Evolutionary conservation across 2,113 vertebrate genomes (phyloP), one percentile per base, ranked within the genome.

Genomic region (Neogobius melanostomus): DNA sequence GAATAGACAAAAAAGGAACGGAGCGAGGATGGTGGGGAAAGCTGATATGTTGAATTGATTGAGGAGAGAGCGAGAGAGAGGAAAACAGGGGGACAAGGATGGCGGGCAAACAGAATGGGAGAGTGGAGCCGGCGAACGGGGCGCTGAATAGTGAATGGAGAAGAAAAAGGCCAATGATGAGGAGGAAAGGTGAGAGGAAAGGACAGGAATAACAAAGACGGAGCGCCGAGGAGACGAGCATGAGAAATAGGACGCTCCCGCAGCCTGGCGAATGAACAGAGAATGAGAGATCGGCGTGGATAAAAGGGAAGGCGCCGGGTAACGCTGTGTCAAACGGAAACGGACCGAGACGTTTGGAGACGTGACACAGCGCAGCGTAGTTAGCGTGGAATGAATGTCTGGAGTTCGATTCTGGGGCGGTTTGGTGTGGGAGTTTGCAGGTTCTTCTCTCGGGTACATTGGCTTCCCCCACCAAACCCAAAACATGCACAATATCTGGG

Each of bases 201-300:
- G 72, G 62, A 54, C 69, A 49, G 16, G 79, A 84, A 81, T 78
- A 64, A 67, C 66, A 75, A 84, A 66, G 73, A 77, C n/a, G 28
- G 4, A 48, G 28, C 60, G 51, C 0, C 12, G 63, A 59, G 62
- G 69, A 28, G 72, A 71, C 68, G 47, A 50, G 72, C 77, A 82
- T 80, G 54, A 64, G 46, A 69, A 86, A 65, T 43, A 56, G 57
- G 28, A 68, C 12, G 28, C 15, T 21, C 48, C 47, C 46, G n/a
- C 10, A 43, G n/a, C 43, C 28, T 11, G 7, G 11, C 15, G 57
- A 64, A 28, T 45, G 71, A 45, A 14, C 42, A 60, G 28, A 51
- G n/a, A 44, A 42, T 8, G 2, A 16, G 8, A 64, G 8, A 57
- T 47, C 28, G 50, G n/a, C 5, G 43, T n/a, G 65, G 21, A 64